Percentiles rank a stretch among this genome's conserved stretches.
Evolutionary conservation across 2,113 vertebrate species (phyloP).

Genomic region (Bos taurus): DNA sequence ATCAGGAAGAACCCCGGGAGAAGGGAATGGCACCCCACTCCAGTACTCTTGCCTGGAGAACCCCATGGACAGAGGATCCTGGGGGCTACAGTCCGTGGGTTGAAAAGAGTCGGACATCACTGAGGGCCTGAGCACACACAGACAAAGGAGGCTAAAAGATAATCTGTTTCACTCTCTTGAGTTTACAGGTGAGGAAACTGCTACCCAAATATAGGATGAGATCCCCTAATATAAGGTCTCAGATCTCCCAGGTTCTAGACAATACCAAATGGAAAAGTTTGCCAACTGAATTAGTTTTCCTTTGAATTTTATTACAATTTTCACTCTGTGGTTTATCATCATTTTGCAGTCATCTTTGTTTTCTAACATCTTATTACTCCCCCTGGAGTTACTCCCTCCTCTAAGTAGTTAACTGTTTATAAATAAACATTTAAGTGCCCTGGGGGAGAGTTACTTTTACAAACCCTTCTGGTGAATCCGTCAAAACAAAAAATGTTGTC

Average conservation of each 20-base stretch:
- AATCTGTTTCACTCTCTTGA: neutral
- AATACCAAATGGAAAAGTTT: fast-evolving
- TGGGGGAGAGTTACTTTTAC: neutral
- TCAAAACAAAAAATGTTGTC: constrained; percentile 19
- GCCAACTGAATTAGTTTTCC: neutral
- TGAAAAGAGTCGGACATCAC: neutral
- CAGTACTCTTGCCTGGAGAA: neutral
- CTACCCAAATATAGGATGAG: neutral
- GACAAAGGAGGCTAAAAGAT: neutral
- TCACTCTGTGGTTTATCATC: neutral
- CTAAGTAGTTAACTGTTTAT: neutral
- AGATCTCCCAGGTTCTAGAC: neutral
- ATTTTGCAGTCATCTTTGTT: neutral
- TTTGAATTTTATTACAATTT: neutral
- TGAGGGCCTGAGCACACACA: neutral
- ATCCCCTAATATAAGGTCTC: neutral
- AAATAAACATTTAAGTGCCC: neutral
- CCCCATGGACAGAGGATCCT: neutral
- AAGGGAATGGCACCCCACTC: neutral
- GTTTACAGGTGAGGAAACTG: neutral
- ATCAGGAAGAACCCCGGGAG: neutral
- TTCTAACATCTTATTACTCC: neutral
- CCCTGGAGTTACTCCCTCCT: neutral
- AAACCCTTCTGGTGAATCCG: neutral
- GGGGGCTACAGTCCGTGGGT: neutral